These are phyloP conservation scores for Sardina pilchardus DNA, from an alignment of 2,113 vertebrate species.

Conservation along the genomic window DNA sequence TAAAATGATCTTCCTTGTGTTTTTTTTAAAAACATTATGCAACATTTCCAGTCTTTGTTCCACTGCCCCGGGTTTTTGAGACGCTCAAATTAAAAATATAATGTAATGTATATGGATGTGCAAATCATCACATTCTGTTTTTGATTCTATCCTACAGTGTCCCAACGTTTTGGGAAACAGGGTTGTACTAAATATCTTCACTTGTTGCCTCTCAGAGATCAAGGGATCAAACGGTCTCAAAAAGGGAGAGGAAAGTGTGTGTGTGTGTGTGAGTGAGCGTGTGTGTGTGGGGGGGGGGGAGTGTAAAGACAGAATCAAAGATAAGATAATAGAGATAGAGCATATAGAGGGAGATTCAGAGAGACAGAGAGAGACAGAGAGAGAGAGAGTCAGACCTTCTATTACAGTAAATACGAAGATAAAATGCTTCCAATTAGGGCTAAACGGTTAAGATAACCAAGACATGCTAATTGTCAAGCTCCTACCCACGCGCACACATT, in stretches of 20 bases:
- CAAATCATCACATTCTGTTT: too few relatives aligned
- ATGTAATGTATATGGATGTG: too few relatives aligned
- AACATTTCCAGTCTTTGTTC: too few relatives aligned
- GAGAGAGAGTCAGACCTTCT: not conserved
- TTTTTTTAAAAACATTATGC: too few relatives aligned
- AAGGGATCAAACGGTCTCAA: not conserved
- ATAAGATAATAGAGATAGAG: too few relatives aligned
- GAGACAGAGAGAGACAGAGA: not conserved
- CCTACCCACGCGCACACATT: constrained; percentile 88
- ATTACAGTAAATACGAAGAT: not conserved
- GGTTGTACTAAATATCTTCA: not conserved
- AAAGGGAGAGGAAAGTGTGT: not conserved
- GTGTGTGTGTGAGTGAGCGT: too few relatives aligned
- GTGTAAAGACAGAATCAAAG: not conserved
- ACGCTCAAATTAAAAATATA: too few relatives aligned
- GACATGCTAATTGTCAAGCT: constrained; percentile 87
- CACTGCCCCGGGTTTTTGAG: too few relatives aligned
- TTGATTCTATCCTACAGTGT: too few relatives aligned
- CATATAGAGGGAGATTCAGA: not conserved
- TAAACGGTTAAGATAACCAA: not conserved
- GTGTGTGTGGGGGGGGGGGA: not conserved
- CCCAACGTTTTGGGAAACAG: too few relatives aligned
- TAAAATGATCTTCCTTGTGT: too few relatives aligned
- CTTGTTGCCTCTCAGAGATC: not conserved
- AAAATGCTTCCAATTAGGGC: not conserved